A percentile compares a stretch with the other conserved stretches of the same genome.
These are phyloP conservation scores for Hyppa rectilinea DNA, from an alignment of 2,888 invertebrate species.

Conservation along the genomic window DNA sequence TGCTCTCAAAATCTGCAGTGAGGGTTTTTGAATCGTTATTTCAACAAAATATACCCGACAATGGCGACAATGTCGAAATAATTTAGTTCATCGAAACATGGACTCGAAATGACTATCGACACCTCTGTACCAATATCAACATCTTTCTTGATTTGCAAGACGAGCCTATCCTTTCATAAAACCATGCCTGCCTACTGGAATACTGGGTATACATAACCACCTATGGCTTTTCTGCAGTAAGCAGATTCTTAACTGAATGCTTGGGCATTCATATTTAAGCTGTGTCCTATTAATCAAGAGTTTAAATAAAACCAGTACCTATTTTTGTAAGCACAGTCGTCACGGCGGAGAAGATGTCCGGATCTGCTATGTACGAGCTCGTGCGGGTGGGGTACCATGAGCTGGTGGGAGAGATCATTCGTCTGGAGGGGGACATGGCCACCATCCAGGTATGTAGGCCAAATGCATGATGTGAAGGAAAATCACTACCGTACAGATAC, in stretches of 20 bases:
- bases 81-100: neutral
- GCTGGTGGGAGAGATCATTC: constrained; percentile 99
- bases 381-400: constrained; percentile 99
- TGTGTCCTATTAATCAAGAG: neutral
- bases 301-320: neutral
- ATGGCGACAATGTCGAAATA: neutral
- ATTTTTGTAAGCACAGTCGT: constrained; percentile 94
- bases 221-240: neutral
- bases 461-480: neutral
- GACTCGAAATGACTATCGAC: neutral
- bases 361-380: constrained; percentile 99
- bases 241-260: neutral
- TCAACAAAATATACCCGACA: neutral
- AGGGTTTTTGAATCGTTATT: neutral
- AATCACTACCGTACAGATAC: neutral
- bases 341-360: constrained; percentile 99
- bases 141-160: neutral
- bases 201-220: neutral
- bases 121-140: neutral
- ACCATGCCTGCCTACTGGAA: neutral
- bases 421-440: constrained; percentile 99
- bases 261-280: too few species aligned
- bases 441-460: constrained; percentile 96
- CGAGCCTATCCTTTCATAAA: neutral
- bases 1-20: neutral